Evolutionary conservation across 92 coral and sea anemone genomes (phyloP), one percentile per base, ranked within the genome.

Genomic region (Actinernus sp.): DNA sequence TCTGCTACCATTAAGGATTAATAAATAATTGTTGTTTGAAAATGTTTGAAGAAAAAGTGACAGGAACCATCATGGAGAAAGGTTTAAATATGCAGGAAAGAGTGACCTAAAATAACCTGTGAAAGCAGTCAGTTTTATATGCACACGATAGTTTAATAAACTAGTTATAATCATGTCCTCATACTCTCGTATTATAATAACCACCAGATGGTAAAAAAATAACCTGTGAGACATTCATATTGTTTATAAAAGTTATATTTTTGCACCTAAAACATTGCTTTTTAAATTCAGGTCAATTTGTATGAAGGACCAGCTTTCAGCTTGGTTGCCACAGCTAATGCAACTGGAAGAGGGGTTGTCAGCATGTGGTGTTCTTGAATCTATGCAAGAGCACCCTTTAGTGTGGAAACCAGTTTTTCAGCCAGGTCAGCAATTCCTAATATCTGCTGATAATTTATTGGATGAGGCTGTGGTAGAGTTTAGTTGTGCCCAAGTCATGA

Each of bases 321-420:
- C 13, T 0, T 2, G 12, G 25, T 30, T 74, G 63, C 82, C 82
- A 19, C 73, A 63, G 62, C 17, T 74, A 31, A 49, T 74, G 55
- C 82, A 74, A 18, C 31, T 74, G 48, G 45, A 63, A 74, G 56
- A 63, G 46, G 82, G 82, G 18, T 55, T 74, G 9, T 20, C 53
- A 11, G 27, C 24, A 7, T 62, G 81, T 38, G 63, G 73, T 19
- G 52, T 74, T 28, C 32, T 74, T 11, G 5, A 31, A 5, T 49
- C 73, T 19, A 13, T 50, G 24, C 49, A 40, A 24, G 38, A 48
- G 36, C 31, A 20, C 37, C 81, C 81, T 1, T 25, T 49, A 19
- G 36, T 74, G 26, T 74, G 63, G 62, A 54, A 55, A 62, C 44
- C 23, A 21, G 45, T 37, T n/a, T 62, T 74, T 40, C 23, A 58